Conservation (phyloP, 2,113 vertebrate genomes). For the Gadus chalcogrammus region DNA sequence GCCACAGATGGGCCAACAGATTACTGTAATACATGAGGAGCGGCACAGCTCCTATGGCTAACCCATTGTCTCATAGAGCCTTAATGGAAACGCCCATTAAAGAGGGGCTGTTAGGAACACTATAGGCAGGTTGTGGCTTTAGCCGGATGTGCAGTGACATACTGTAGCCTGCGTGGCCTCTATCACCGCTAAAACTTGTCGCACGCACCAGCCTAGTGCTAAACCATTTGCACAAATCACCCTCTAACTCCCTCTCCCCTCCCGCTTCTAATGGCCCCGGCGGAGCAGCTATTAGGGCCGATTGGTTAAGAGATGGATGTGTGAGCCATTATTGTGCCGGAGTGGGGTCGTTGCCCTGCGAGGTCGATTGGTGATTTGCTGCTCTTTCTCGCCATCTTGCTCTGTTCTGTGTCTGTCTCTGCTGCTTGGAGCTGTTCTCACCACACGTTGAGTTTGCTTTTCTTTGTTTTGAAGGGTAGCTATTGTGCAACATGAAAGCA, state of each 20-base stretch:
- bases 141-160: neutral
- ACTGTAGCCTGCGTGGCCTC: neutral
- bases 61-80: slow-evolving; percentile 52
- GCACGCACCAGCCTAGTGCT: slow-evolving; percentile 31
- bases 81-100: slow-evolving; percentile 24
- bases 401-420: neutral
- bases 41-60: slow-evolving; percentile 28
- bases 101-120: slow-evolving; percentile 50
- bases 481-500: no score
- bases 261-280: slow-evolving; percentile 56
- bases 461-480: no score
- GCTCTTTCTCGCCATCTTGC: slow-evolving; percentile 10
- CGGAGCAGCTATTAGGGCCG: slow-evolving; percentile 57
- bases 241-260: slow-evolving; percentile 52
- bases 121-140: neutral
- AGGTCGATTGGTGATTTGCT: slow-evolving; percentile 39
- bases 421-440: no score
- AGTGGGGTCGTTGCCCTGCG: slow-evolving; percentile 57
- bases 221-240: slow-evolving; percentile 62
- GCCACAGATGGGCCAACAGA: slow-evolving; percentile 63
- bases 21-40: slow-evolving; percentile 62
- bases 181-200: slow-evolving; percentile 28
- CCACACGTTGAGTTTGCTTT: no score
- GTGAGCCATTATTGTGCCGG: slow-evolving; percentile 62
- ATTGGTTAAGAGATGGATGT: slow-evolving; percentile 66